A percentile compares a stretch with the other conserved stretches of the same genome.
phyloP scores from a whole-genome alignment of 1,140 invertebrate species.

The Drosophila varians region DNA sequence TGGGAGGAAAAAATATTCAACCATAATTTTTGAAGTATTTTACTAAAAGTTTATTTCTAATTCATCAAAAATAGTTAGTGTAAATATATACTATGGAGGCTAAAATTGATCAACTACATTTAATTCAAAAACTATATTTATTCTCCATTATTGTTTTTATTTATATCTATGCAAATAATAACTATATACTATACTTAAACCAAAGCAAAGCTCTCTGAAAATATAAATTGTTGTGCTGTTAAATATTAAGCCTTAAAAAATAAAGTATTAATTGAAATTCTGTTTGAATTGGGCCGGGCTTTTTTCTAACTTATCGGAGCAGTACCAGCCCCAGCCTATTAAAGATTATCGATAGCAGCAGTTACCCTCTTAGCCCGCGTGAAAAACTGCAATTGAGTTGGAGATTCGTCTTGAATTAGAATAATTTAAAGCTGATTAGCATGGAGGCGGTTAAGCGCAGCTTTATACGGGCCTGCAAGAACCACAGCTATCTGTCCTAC shows the following conservation, averaged over 20 bases:
- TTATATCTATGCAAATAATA: conserved; percentile 19
- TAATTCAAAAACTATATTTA: conserved; percentile 8
- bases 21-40: conserved; percentile 28
- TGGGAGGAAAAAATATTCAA: conserved; percentile 7
- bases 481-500: conserved; percentile 47
- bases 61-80: conserved; percentile 48
- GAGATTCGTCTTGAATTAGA: background rate
- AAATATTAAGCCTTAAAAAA: conserved; percentile 58
- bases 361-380: background rate
- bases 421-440: background rate
- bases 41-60: conserved; percentile 1
- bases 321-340: background rate
- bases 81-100: conserved; percentile 57
- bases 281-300: background rate
- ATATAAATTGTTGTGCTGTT: conserved; percentile 76
- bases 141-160: background rate
- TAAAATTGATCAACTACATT: conserved; percentile 28
- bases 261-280: conserved; percentile 4
- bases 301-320: background rate
- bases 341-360: background rate
- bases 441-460: conserved; percentile 30
- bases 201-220: conserved; percentile 53
- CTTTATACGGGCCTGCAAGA: conserved; percentile 63
- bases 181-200: conserved; percentile 41
- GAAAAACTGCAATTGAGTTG: background rate